These are phyloP conservation scores for Glyphotaelius pellucidus DNA, from an alignment of 2,888 invertebrate species.

Conservation along the genomic window DNA sequence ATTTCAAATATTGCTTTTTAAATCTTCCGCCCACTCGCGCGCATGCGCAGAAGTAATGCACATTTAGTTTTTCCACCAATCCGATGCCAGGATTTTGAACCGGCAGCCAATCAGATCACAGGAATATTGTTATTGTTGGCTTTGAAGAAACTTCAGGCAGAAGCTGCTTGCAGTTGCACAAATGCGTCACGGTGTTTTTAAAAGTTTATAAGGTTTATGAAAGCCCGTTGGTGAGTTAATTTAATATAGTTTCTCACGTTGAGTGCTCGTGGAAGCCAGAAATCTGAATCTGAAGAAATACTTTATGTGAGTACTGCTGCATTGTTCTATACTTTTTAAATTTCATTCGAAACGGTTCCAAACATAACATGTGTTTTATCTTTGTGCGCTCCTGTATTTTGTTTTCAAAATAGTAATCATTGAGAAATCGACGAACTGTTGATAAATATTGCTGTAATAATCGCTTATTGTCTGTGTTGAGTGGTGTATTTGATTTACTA, in stretches of 20 bases:
- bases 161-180: conserved; percentile 48
- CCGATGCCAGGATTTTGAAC: not conserved
- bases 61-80: conserved; percentile 53
- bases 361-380: conserved; percentile 12
- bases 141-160: conserved; percentile 61
- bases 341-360: conserved; percentile 13
- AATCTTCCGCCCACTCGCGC: conserved; percentile 43
- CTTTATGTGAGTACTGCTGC: not conserved
- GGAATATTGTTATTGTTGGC: conserved; percentile 57
- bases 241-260: conserved; percentile 3
- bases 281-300: not conserved
- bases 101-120: not conserved
- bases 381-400: not conserved
- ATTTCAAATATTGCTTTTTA: not conserved
- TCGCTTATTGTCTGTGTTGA: not conserved
- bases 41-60: conserved; percentile 41
- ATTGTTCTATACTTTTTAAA: not conserved
- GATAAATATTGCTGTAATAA: not conserved
- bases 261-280: conserved; percentile 1
- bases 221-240: conserved; percentile 35
- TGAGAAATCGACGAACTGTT: not conserved
- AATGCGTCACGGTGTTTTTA: conserved; percentile 47
- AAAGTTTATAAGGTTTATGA: conserved; percentile 55
- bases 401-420: not conserved
- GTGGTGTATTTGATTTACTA: not conserved